phyloP scores from a whole-genome alignment of 2,113 vertebrate genomes.

The Saguinus midas region DNA sequence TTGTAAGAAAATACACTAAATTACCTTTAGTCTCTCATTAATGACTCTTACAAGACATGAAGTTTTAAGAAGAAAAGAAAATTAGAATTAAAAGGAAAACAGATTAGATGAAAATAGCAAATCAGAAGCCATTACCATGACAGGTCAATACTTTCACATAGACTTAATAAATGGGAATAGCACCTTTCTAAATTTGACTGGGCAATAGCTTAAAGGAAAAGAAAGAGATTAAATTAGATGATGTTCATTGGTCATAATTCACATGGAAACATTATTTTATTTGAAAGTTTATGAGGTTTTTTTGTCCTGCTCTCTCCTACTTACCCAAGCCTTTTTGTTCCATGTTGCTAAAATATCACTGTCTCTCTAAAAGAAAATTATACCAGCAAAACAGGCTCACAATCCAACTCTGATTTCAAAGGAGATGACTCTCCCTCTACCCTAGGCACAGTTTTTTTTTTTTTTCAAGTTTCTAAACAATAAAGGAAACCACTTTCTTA shows the following conservation, averaged over 20 bases:
- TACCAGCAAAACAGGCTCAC: conserved; percentile 24
- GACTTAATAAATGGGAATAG: conserved; percentile 38
- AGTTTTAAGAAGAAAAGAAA: conserved; percentile 58
- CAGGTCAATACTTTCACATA: neutral
- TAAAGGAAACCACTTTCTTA: conserved; percentile 73
- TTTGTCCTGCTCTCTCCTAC: conserved; percentile 32
- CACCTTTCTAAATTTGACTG: conserved; percentile 59
- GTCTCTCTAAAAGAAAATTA: conserved; percentile 1
- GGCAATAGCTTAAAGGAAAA: neutral
- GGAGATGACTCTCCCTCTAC: neutral
- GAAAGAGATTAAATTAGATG: conserved; percentile 49
- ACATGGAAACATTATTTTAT: conserved; percentile 59
- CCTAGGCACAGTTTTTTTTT: neutral
- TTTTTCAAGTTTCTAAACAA: conserved; percentile 67
- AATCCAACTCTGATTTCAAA: conserved; percentile 42
- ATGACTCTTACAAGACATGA: conserved; percentile 39
- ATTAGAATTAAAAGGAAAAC: conserved; percentile 56
- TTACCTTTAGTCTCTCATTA: conserved; percentile 69
- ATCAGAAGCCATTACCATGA: conserved; percentile 33
- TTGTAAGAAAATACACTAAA: conserved; percentile 52
- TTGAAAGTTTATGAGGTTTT: conserved; percentile 23
- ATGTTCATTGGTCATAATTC: conserved; percentile 59
- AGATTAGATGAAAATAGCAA: conserved; percentile 64
- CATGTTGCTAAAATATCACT: neutral
- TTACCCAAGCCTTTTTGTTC: neutral